A percentile compares a stretch with the other conserved stretches of the same genome.
Evolutionary conservation across 92 coral and sea anemone species (phyloP).

Genomic region (Phymanthus crucifer): DNA sequence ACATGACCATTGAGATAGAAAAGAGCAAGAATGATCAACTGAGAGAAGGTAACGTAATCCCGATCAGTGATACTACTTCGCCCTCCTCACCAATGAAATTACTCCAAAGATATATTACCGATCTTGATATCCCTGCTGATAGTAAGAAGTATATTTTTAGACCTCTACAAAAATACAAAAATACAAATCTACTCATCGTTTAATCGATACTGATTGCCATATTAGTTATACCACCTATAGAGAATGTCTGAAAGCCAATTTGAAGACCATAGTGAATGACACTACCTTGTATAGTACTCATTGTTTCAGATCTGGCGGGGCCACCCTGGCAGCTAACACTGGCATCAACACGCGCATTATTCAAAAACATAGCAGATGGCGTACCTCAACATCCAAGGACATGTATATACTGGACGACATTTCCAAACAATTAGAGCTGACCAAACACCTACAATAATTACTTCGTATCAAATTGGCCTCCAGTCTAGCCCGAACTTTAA

Average conservation of each 20-base stretch:
- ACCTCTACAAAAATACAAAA: background rate
- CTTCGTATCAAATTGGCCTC: background rate
- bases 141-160: background rate
- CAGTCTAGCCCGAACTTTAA: background rate
- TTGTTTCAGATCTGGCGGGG: conserved; percentile 30
- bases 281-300: conserved; percentile 11
- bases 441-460: background rate
- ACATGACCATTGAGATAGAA: background rate
- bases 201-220: conserved; percentile 3
- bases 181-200: background rate
- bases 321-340: conserved; percentile 12
- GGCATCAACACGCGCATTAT: conserved; percentile 9
- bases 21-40: conserved; percentile 6
- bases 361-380: conserved; percentile 30
- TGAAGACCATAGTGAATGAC: conserved; percentile 7
- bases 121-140: background rate
- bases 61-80: background rate
- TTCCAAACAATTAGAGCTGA: background rate
- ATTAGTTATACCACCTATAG: conserved; percentile 31
- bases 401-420: conserved; percentile 27
- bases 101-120: background rate
- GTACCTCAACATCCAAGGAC: conserved; percentile 23
- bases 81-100: background rate
- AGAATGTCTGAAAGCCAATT: conserved; percentile 12
- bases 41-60: background rate